phyloP scores from a whole-genome alignment of 2,113 vertebrate species.

The Nycticryphes semicollaris region DNA sequence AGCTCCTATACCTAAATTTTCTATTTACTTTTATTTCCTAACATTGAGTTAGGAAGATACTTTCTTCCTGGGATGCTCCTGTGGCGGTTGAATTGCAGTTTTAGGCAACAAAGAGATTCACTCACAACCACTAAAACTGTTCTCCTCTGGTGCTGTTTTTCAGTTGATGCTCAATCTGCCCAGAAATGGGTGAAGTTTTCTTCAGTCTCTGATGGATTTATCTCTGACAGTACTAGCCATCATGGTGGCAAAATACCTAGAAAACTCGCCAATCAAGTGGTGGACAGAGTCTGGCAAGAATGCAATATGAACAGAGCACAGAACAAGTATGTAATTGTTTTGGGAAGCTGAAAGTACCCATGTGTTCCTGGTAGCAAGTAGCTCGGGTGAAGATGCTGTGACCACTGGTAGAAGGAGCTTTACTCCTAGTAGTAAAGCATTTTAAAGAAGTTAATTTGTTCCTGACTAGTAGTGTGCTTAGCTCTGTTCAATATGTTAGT shows the following conservation, averaged over 20 bases:
- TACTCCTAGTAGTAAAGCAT: neutral
- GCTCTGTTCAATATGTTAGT: neutral
- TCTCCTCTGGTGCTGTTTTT: slow-evolving; percentile 38
- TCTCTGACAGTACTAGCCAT: slow-evolving; percentile 89
- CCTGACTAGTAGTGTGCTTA: neutral
- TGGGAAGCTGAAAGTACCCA: neutral
- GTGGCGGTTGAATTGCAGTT: neutral
- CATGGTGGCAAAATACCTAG: slow-evolving; percentile 95
- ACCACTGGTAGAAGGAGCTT: neutral
- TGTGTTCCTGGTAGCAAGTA: neutral
- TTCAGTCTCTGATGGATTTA: slow-evolving; percentile 88
- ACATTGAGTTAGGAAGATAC: neutral
- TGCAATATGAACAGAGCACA: slow-evolving; percentile 96
- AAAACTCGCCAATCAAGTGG: slow-evolving; percentile 89
- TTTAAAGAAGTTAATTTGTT: neutral
- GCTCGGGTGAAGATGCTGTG: neutral
- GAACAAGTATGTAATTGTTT: slow-evolving; percentile 87
- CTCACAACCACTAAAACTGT: too few species aligned
- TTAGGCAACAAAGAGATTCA: too few species aligned
- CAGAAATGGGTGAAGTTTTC: slow-evolving; percentile 95
- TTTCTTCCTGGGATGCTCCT: neutral
- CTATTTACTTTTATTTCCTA: neutral
- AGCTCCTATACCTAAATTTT: neutral
- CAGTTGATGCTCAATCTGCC: slow-evolving; percentile 92
- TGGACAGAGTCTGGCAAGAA: slow-evolving; percentile 98